phyloP scores from a whole-genome alignment of 2,113 vertebrate species.

The Irena cyanogastra region DNA sequence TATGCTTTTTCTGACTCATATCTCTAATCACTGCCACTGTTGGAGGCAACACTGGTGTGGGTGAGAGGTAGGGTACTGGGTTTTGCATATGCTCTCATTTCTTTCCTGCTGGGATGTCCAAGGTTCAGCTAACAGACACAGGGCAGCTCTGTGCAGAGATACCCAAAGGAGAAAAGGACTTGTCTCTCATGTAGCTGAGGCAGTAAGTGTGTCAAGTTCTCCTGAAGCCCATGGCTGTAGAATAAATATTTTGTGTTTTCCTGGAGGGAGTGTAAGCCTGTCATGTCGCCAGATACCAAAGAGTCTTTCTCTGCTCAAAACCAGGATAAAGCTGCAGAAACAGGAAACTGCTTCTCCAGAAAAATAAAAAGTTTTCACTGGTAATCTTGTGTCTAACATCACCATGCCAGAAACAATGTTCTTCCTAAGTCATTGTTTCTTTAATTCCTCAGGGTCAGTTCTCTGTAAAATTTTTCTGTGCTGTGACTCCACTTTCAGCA shows the following conservation, averaged over 20 bases:
- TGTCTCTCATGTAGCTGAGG: neutral
- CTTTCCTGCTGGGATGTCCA: neutral
- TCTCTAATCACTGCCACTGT: neutral
- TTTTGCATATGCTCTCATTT: neutral
- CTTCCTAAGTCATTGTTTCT: neutral
- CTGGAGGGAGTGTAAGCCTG: neutral
- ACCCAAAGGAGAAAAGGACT: neutral
- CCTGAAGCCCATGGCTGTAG: neutral
- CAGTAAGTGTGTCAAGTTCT: neutral
- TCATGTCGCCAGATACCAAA: neutral
- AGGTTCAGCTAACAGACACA: neutral
- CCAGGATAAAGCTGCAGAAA: neutral
- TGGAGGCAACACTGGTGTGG: neutral
- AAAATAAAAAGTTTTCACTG: neutral
- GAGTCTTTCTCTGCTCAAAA: neutral
- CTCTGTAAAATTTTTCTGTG: neutral
- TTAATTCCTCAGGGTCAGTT: neutral
- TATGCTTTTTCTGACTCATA: neutral
- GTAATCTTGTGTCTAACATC: neutral
- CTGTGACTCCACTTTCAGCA: neutral
- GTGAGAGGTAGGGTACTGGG: neutral
- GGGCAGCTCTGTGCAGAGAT: neutral
- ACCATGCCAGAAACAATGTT: neutral
- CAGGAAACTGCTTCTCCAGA: neutral
- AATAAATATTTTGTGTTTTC: neutral